phyloP scores from a whole-genome alignment of 2,797 vertebrate species.

The Todus mexicanus region DNA sequence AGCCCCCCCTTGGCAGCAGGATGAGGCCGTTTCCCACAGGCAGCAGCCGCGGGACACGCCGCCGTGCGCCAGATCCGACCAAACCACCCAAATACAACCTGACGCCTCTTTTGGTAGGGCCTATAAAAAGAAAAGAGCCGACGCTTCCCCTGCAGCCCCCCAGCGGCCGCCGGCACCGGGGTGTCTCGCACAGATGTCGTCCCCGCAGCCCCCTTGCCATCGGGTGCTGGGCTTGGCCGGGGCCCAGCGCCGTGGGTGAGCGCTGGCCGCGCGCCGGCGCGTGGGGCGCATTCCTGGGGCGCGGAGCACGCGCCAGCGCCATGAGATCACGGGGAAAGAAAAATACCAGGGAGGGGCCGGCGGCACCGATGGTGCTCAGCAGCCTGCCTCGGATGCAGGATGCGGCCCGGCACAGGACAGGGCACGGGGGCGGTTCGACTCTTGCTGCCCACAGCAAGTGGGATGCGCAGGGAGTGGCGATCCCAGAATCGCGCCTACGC shows the following conservation, averaged over 20 bases:
- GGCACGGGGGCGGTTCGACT: not conserved
- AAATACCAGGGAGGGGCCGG: not conserved
- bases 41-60: not conserved
- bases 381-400: not conserved
- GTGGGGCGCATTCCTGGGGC: not conserved
- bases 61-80: not conserved
- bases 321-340: not conserved
- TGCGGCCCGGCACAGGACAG: not conserved
- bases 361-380: not conserved
- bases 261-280: rapidly evolving
- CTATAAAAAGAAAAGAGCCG: not conserved
- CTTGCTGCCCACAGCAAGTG: rapidly evolving
- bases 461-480: not conserved
- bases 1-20: not conserved
- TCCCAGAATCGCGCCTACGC: rapidly evolving
- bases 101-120: not conserved
- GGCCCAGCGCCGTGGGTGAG: not conserved
- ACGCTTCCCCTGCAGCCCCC: not conserved
- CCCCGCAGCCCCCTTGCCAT: no score
- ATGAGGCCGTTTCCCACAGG: not conserved
- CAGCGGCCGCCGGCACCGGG: rapidly evolving
- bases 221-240: no score
- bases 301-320: not conserved
- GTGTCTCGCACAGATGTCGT: rapidly evolving
- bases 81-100: not conserved